Conservation (phyloP, 1,140 invertebrate genomes). For the Drosophila sp. region DNA sequence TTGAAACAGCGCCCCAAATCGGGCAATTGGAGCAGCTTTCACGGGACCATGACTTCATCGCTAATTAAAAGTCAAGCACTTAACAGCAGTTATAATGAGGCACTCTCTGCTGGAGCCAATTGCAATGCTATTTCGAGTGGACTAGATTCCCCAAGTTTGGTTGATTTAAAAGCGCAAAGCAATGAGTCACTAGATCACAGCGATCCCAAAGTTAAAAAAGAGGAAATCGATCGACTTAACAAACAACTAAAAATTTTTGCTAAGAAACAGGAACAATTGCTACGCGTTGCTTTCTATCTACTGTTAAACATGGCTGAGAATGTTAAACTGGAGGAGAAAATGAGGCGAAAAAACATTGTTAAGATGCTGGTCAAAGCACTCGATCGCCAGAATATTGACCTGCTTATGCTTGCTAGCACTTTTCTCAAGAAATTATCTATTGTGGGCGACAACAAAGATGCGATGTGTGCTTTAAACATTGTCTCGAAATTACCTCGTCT, state of each 20-base stretch:
- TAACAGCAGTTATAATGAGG: constrained; percentile 88
- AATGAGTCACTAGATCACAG: constrained; percentile 85
- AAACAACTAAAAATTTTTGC: constrained; percentile 92
- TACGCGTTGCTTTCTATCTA: constrained; percentile 95
- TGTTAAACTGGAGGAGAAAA: constrained; percentile 97
- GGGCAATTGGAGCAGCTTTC: constrained; percentile 87
- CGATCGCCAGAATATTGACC: constrained; percentile 93
- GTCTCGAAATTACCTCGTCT: constrained; percentile 91
- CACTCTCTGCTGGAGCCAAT: constrained; percentile 84
- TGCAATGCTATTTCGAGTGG: constrained; percentile 19
- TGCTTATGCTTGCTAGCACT: constrained; percentile 95
- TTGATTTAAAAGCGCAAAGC: constrained; percentile 77
- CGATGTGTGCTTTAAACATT: constrained; percentile 92
- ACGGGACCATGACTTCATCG: constrained; percentile 84
- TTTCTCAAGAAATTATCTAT: constrained; percentile 98
- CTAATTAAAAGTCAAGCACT: constrained; percentile 85
- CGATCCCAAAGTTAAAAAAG: constrained; percentile 88
- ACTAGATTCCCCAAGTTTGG: constrained; percentile 33
- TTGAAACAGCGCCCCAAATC: constrained; percentile 88
- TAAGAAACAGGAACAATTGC: constrained; percentile 96
- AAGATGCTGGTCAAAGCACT: constrained; percentile 94
- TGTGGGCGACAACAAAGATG: constrained; percentile 97
- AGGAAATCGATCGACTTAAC: constrained; percentile 92
- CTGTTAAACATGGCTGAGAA: constrained; percentile 98
- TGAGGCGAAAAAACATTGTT: constrained; percentile 97